Conservation (phyloP, 2,888 invertebrate species). For the Drosophila robusta region DNA sequence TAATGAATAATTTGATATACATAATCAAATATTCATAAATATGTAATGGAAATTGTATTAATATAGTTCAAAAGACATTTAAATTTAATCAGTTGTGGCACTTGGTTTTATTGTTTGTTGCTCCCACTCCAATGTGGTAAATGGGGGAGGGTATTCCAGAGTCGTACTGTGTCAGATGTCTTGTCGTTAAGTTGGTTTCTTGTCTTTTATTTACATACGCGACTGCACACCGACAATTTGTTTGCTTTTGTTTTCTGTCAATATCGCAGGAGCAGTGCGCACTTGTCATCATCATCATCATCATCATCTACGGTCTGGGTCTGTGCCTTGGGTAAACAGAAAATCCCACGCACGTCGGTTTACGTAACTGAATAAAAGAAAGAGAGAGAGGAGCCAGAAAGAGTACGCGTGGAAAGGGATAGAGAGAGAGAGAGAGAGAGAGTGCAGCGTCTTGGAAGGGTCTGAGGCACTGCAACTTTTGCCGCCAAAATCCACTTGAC, state of each 20-base stretch:
- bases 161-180: neutral
- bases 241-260: conserved; percentile 79
- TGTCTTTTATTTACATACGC: conserved; percentile 70
- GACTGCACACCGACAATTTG: conserved; percentile 73
- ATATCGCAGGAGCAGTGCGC: conserved; percentile 64
- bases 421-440: neutral
- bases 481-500: conserved; percentile 77
- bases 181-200: conserved; percentile 20
- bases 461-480: conserved; percentile 61
- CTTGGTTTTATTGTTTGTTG: neutral
- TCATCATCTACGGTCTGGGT: conserved; percentile 39
- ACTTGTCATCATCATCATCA: conserved; percentile 67
- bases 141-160: conserved; percentile 16
- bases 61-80: neutral
- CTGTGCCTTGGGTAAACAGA: conserved; percentile 64
- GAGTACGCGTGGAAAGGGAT: too few relatives aligned
- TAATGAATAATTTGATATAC: too few relatives aligned
- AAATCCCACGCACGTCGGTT: conserved; percentile 68
- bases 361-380: conserved; percentile 46
- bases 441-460: conserved; percentile 18
- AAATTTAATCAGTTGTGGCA: neutral
- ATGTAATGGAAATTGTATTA: too few relatives aligned
- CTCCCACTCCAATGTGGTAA: neutral
- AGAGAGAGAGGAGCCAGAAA: too few relatives aligned
- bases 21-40: too few relatives aligned